These are phyloP conservation scores for Agrilus mali DNA, from an alignment of 2,888 invertebrate genomes.

Conservation along the genomic window DNA sequence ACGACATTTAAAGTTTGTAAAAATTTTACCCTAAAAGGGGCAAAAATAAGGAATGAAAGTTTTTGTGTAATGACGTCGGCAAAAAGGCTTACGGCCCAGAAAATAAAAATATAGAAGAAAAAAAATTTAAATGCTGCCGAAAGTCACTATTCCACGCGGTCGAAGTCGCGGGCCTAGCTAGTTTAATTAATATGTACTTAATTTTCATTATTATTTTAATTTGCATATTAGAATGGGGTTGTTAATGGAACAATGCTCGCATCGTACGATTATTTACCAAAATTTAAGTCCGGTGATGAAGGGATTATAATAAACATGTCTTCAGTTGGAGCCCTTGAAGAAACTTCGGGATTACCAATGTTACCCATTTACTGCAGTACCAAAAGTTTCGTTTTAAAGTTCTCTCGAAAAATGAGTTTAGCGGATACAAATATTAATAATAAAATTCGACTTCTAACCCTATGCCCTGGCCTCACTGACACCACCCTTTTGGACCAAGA, in stretches of 20 bases:
- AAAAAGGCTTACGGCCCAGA: too few relatives aligned
- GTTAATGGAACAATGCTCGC: constrained; percentile 33
- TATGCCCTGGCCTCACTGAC: constrained; percentile 31
- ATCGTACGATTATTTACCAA: constrained; percentile 33
- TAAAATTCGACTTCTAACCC: constrained; percentile 29
- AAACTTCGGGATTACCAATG: constrained; percentile 24
- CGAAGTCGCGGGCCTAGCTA: too few relatives aligned
- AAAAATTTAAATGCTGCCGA: too few relatives aligned
- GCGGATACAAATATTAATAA: constrained; percentile 25
- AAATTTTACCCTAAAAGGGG: too few relatives aligned
- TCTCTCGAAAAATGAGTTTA: constrained; percentile 21
- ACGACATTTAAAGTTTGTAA: too few relatives aligned
- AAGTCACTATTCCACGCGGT: too few relatives aligned
- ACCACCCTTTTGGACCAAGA: too few relatives aligned
- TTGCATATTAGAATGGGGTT: constrained; percentile 30
- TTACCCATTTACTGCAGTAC: constrained; percentile 30
- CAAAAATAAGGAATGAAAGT: too few relatives aligned
- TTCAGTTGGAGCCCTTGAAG: constrained; percentile 31
- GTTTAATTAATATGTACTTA: too few relatives aligned
- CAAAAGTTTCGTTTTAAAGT: constrained; percentile 29
- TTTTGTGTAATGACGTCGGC: too few relatives aligned
- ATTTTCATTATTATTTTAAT: too few relatives aligned
- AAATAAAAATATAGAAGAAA: too few relatives aligned
- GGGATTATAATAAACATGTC: constrained; percentile 37
- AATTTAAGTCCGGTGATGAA: constrained; percentile 34